A percentile compares a stretch with the other conserved stretches of the same genome.
Conservation (phyloP, 2,113 vertebrate genomes). For the Columba janthina region DNA sequence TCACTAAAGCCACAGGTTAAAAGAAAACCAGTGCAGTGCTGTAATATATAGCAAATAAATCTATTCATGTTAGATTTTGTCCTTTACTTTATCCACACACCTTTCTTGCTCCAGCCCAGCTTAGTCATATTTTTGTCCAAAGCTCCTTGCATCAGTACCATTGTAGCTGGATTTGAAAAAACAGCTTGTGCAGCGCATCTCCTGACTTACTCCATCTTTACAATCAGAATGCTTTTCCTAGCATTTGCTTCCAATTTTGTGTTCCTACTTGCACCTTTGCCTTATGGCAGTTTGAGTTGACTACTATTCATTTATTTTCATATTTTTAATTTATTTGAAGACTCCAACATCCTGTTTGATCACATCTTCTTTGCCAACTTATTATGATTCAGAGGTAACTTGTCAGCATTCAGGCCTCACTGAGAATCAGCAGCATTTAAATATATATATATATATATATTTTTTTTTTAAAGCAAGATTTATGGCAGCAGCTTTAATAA, state of each 20-base stretch:
- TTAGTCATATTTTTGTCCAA: not conserved
- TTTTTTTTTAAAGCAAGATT: not conserved
- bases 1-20: not conserved
- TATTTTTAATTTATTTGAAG: not conserved
- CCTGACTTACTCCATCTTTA: not conserved
- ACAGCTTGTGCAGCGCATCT: not conserved
- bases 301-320: not conserved
- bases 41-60: not conserved
- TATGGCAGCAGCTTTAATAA: not conserved
- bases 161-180: not conserved
- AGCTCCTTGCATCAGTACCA: not conserved
- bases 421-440: not conserved
- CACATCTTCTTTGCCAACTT: not conserved
- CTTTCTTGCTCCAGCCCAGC: not conserved
- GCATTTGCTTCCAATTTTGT: not conserved
- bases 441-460: too few relatives aligned
- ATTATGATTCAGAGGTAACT: not conserved
- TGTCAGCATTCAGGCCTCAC: not conserved
- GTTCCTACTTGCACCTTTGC: not conserved
- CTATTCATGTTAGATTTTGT: not conserved
- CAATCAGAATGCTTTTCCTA: not conserved
- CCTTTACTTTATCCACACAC: not conserved
- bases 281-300: not conserved
- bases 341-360: not conserved
- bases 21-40: not conserved